Conservation (phyloP, 2,888 invertebrate genomes). For the Tuberolachnus salignus region DNA sequence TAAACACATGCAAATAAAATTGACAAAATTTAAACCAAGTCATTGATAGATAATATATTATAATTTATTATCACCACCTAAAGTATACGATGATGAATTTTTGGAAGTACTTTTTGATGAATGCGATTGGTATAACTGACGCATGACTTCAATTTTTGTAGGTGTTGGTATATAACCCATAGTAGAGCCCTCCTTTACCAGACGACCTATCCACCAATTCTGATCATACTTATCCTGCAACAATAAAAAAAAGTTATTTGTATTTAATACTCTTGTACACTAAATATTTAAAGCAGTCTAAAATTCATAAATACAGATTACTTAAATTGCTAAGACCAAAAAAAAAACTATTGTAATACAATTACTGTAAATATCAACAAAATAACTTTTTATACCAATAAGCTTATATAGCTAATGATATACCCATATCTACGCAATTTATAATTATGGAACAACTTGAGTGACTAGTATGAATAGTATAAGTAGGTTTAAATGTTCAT, state of each 20-base stretch:
- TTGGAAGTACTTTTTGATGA: conserved; percentile 73
- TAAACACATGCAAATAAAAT: conserved; percentile 72
- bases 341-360: too few species aligned
- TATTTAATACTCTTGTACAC: too few species aligned
- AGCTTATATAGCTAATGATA: too few species aligned
- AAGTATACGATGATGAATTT: conserved; percentile 85
- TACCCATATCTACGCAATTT: too few species aligned
- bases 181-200: conserved; percentile 98
- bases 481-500: too few species aligned
- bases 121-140: conserved; percentile 71
- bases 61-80: conserved; percentile 73
- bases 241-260: conserved; percentile 28
- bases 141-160: conserved; percentile 95
- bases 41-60: conserved; percentile 65
- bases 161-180: conserved; percentile 99
- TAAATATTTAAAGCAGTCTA: too few species aligned
- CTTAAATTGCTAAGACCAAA: too few species aligned
- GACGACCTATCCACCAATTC: conserved; percentile 99
- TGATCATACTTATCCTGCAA: conserved; percentile 98
- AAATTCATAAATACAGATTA: too few species aligned
- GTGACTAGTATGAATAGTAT: too few species aligned
- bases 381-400: too few species aligned
- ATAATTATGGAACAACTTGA: too few species aligned
- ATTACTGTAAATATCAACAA: too few species aligned
- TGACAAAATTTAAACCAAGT: conserved; percentile 96